Evolutionary conservation across 1,140 invertebrate species (phyloP).

Genomic region (Anadara kagoshimensis): DNA sequence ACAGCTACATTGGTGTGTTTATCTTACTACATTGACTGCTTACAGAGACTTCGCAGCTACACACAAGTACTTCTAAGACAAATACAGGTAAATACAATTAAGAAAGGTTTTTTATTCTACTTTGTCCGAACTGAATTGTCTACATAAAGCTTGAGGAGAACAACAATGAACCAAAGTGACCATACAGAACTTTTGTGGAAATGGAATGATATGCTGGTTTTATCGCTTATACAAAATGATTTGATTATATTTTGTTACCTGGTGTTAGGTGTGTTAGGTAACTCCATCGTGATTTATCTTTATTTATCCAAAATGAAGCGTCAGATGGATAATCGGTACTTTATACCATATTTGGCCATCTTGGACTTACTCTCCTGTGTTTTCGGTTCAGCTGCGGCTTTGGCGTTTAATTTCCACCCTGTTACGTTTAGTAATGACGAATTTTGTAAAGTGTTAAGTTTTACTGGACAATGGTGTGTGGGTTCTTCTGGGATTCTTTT

Average conservation of each 20-base stretch:
- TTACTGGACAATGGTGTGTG: slow-evolving; percentile 14
- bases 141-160: no score
- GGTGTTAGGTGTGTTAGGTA: slow-evolving; percentile 22
- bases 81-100: no score
- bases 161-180: no score
- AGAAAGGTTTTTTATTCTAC: no score
- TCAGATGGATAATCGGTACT: slow-evolving; percentile 35
- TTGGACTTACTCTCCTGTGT: slow-evolving; percentile 28
- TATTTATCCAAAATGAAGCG: slow-evolving; percentile 29
- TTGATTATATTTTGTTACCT: slow-evolving; percentile 28
- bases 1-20: no score
- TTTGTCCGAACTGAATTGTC: no score
- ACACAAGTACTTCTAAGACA: no score
- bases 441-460: slow-evolving; percentile 30
- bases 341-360: slow-evolving; percentile 30
- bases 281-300: slow-evolving; percentile 27
- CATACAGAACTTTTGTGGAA: background rate
- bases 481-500: slow-evolving; percentile 11
- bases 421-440: slow-evolving; percentile 19
- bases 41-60: no score
- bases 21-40: no score
- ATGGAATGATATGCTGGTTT: slow-evolving; percentile 19
- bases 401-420: slow-evolving; percentile 36
- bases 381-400: slow-evolving; percentile 19
- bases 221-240: slow-evolving; percentile 18